phyloP scores from a whole-genome alignment of 2,888 invertebrate species.

The Proisotoma minuta region DNA sequence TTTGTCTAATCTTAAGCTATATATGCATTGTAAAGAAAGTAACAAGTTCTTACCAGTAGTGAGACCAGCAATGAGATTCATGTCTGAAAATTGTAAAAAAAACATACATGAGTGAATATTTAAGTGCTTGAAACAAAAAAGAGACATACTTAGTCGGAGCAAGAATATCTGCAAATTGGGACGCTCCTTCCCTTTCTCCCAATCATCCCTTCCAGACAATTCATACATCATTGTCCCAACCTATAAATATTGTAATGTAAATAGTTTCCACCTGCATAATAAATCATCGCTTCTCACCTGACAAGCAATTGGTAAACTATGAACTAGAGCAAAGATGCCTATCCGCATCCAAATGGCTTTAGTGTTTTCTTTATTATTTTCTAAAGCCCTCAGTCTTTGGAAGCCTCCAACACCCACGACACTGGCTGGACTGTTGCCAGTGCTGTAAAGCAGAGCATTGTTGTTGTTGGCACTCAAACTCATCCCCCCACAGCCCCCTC shows the following conservation, averaged over 20 bases:
- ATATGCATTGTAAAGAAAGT: too few species aligned
- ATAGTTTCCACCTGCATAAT: too few species aligned
- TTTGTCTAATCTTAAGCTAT: neutral
- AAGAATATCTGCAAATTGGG: conserved; percentile 44
- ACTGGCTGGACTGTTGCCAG: conserved; percentile 38
- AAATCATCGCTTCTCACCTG: conserved; percentile 33
- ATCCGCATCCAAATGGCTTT: conserved; percentile 45
- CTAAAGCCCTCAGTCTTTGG: conserved; percentile 38
- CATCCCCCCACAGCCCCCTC: neutral
- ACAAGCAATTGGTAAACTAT: conserved; percentile 37
- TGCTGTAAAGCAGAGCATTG: conserved; percentile 20
- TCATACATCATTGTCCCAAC: conserved; percentile 42
- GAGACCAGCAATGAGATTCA: conserved; percentile 45
- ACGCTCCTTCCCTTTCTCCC: conserved; percentile 39
- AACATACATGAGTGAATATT: too few species aligned
- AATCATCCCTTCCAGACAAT: conserved; percentile 34
- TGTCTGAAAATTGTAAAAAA: too few species aligned
- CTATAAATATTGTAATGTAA: conserved; percentile 9
- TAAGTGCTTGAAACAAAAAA: too few species aligned
- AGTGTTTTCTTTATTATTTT: conserved; percentile 29
- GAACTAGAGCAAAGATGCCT: conserved; percentile 43
- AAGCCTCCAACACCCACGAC: conserved; percentile 32
- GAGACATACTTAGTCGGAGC: conserved; percentile 43
- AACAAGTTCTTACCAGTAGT: conserved; percentile 41
- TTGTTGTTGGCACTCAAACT: conserved; percentile 7